phyloP scores from a whole-genome alignment of 2,797 vertebrate genomes.

The Scomberomorus guttatus region DNA sequence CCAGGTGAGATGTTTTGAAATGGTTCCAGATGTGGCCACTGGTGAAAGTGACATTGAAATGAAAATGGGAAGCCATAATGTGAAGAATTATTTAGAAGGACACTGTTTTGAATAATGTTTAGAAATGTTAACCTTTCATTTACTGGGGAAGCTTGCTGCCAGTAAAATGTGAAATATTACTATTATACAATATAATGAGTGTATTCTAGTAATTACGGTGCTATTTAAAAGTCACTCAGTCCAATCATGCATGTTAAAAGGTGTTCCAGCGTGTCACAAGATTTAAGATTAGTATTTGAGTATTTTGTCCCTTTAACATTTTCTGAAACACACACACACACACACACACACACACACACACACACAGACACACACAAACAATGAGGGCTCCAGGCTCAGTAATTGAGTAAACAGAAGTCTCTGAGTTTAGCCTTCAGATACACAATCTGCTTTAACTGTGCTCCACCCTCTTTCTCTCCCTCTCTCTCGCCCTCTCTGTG shows the following conservation, averaged over 20 bases:
- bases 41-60: slow-evolving; percentile 43
- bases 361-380: background rate
- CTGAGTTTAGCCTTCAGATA: slow-evolving; percentile 34
- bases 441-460: slow-evolving; percentile 9
- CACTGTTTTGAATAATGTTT: background rate
- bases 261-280: background rate
- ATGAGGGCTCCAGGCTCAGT: slow-evolving; percentile 24
- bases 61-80: background rate
- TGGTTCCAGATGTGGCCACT: slow-evolving; percentile 36
- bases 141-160: background rate
- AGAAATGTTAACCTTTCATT: background rate
- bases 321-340: background rate
- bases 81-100: background rate
- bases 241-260: background rate
- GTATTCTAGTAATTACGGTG: background rate
- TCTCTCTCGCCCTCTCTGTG: background rate
- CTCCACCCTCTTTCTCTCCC: background rate
- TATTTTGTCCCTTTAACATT: background rate
- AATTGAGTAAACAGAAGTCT: slow-evolving; percentile 42
- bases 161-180: background rate
- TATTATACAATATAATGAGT: background rate
- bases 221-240: background rate
- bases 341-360: background rate
- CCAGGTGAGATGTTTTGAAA: slow-evolving; percentile 84
- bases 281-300: background rate